Conservation (phyloP, 2,797 vertebrate species). For the Eulemur albifrons region DNA sequence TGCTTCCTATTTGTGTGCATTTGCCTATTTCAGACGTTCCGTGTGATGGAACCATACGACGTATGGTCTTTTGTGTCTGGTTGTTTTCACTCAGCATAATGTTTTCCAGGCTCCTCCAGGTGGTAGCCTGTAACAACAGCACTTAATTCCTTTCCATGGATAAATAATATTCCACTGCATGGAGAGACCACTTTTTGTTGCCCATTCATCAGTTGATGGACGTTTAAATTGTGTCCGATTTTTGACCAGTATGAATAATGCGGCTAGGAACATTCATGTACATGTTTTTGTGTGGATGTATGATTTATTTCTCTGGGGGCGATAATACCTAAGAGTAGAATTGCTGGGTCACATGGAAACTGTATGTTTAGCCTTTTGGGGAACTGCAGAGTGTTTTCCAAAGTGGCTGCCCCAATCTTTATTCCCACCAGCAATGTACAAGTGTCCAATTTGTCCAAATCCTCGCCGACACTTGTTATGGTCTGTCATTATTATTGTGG, state of each 20-base stretch:
- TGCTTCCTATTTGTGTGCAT: background rate
- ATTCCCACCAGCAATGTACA: fast-evolving
- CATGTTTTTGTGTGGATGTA: background rate
- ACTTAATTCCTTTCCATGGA: background rate
- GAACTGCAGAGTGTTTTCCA: background rate
- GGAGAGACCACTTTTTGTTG: background rate
- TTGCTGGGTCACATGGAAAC: background rate
- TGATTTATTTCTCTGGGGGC: background rate
- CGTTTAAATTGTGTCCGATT: too few species aligned
- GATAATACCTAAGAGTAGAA: background rate
- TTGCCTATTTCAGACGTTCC: background rate
- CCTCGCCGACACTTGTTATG: background rate
- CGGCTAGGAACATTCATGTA: fast-evolving
- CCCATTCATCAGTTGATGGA: fast-evolving
- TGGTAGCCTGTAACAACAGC: fast-evolving
- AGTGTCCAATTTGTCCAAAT: background rate
- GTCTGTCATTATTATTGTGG: background rate
- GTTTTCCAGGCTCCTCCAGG: background rate
- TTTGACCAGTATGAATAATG: background rate
- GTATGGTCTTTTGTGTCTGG: background rate
- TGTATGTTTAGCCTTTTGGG: background rate
- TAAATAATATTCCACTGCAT: background rate
- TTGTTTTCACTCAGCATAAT: background rate
- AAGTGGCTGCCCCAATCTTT: background rate
- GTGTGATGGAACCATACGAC: fast-evolving